Conservation (phyloP, 1,140 invertebrate genomes). For the Drosophila hydei region DNA sequence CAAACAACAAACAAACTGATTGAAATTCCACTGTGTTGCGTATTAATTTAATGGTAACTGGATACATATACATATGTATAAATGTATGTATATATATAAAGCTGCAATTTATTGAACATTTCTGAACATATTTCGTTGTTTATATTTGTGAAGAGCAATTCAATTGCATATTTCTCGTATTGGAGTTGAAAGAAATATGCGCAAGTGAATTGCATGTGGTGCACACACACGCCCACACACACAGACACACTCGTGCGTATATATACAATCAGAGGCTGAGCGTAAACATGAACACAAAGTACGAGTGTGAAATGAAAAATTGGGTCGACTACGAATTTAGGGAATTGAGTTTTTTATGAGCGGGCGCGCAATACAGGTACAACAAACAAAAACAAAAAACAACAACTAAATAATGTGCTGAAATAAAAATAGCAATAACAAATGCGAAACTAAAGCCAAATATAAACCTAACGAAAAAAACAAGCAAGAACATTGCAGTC, state of each 20-base stretch:
- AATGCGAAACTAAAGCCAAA: constrained; percentile 1
- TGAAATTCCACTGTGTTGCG: constrained; percentile 13
- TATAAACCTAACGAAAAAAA: constrained; percentile 16
- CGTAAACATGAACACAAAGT: constrained; percentile 23
- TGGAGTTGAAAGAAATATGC: constrained; percentile 67
- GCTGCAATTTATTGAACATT: constrained; percentile 35
- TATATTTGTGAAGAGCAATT: constrained; percentile 17
- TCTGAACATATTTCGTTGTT: constrained; percentile 27
- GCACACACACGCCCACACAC: neutral
- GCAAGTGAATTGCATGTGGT: constrained; percentile 34
- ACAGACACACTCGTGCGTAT: neutral
- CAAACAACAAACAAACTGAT: neutral
- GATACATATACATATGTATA: constrained; percentile 9
- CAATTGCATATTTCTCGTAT: constrained; percentile 23
- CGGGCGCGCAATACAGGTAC: constrained; percentile 26
- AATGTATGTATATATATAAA: neutral
- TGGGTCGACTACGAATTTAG: constrained; percentile 40
- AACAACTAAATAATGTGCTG: constrained; percentile 33
- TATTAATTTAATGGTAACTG: constrained; percentile 30
- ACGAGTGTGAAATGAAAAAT: constrained; percentile 17
- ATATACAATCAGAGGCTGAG: constrained; percentile 7
- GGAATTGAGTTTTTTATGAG: constrained; percentile 38
- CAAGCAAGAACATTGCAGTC: constrained; percentile 7
- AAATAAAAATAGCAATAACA: constrained; percentile 8
- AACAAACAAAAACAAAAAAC: constrained; percentile 37